These are phyloP conservation scores for Triplophysa tibetana DNA, from an alignment of 2,113 vertebrate species.

Conservation along the genomic window DNA sequence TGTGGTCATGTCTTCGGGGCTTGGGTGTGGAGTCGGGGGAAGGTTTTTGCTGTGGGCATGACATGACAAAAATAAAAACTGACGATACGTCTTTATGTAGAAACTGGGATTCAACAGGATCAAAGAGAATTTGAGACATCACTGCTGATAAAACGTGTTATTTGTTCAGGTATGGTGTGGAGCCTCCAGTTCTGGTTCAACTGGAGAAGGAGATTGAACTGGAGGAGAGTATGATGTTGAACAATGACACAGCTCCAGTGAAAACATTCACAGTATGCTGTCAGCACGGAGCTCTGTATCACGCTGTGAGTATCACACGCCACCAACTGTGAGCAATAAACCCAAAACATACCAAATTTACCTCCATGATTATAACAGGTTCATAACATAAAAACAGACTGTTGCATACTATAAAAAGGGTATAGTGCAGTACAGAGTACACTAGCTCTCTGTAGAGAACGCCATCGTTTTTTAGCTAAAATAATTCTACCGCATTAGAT, in stretches of 20 bases:
- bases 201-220: slow-evolving; percentile 97
- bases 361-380: too few relatives aligned
- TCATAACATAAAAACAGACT: too few relatives aligned
- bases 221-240: slow-evolving; percentile 88
- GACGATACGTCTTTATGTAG: too few relatives aligned
- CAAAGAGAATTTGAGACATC: background rate
- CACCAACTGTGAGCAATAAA: background rate
- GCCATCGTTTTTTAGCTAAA: too few relatives aligned
- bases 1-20: slow-evolving; percentile 13
- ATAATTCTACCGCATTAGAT: too few relatives aligned
- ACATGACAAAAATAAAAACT: too few relatives aligned
- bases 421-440: too few relatives aligned
- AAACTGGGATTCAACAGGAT: too few relatives aligned
- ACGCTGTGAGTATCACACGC: slow-evolving; percentile 78
- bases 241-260: slow-evolving; percentile 76
- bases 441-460: too few relatives aligned
- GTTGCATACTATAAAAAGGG: too few relatives aligned
- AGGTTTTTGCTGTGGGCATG: background rate
- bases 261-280: slow-evolving; percentile 88
- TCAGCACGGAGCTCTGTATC: slow-evolving; percentile 85
- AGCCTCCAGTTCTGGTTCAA: slow-evolving; percentile 93
- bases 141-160: background rate
- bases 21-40: background rate
- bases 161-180: slow-evolving; percentile 85
- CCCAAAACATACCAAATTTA: background rate